Conservation (phyloP, 2,888 invertebrate genomes). For the Sialis fuliginosa region DNA sequence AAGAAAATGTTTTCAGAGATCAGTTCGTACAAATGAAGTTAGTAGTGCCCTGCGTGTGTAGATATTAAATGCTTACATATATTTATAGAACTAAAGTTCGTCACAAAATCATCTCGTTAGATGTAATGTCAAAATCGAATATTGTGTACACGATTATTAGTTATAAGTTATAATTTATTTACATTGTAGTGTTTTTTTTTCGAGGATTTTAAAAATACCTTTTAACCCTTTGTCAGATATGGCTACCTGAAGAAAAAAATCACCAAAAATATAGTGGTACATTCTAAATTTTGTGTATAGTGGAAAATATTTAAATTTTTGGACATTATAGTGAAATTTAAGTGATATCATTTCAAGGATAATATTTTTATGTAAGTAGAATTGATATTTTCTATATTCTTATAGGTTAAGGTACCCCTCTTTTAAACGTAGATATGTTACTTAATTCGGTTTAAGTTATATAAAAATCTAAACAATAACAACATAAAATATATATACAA, state of each 20-base stretch:
- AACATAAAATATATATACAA: too few species aligned
- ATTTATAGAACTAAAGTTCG: too few species aligned
- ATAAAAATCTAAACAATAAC: too few species aligned
- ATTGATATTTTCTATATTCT: neutral
- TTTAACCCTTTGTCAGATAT: conserved; percentile 8
- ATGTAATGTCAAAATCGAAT: too few species aligned
- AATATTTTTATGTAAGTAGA: neutral
- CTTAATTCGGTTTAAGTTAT: too few species aligned
- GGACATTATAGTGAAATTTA: neutral
- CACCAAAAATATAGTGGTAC: neutral
- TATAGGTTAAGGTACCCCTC: too few species aligned
- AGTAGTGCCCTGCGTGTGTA: conserved; percentile 3
- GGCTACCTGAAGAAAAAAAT: conserved; percentile 7
- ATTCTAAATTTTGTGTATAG: neutral
- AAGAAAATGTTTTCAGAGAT: too few species aligned
- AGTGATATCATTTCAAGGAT: neutral
- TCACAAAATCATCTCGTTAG: too few species aligned
- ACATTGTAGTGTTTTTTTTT: too few species aligned
- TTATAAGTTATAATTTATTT: too few species aligned
- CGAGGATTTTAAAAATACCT: neutral
- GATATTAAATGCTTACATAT: neutral
- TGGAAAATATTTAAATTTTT: neutral
- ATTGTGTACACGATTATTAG: too few species aligned
- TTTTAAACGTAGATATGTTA: too few species aligned
- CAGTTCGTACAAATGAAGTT: neutral